These are phyloP conservation scores for Barnardius zonarius DNA, from an alignment of 2,113 vertebrate species.

Conservation along the genomic window DNA sequence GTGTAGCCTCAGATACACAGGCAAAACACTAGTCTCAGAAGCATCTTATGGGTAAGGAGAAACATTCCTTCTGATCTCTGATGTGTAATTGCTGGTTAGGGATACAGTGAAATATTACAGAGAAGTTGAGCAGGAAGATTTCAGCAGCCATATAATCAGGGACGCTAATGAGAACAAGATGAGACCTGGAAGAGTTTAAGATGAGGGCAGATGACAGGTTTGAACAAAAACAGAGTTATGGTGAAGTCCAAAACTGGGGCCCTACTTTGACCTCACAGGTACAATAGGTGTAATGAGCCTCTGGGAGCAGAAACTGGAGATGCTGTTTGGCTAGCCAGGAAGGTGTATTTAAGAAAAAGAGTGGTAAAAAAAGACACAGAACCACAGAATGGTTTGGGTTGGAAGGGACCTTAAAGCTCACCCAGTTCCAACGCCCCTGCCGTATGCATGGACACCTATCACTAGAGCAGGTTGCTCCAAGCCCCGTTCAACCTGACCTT, in stretches of 20 bases:
- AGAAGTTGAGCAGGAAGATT: background rate
- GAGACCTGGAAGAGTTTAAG: background rate
- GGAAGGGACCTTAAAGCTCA: background rate
- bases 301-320: background rate
- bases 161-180: background rate
- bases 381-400: background rate
- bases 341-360: background rate
- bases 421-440: background rate
- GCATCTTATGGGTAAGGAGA: background rate
- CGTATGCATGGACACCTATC: background rate
- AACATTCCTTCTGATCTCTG: background rate
- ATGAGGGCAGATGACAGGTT: background rate
- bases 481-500: background rate
- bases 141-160: background rate
- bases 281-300: background rate
- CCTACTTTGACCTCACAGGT: background rate
- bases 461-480: background rate
- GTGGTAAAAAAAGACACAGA: background rate
- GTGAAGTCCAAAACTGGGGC: background rate
- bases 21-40: background rate
- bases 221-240: background rate
- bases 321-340: background rate
- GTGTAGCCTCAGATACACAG: background rate
- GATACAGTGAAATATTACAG: background rate
- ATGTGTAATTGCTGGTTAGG: background rate